phyloP scores from a whole-genome alignment of 2,797 vertebrate genomes.

The Hoplostethus mediterraneus region DNA sequence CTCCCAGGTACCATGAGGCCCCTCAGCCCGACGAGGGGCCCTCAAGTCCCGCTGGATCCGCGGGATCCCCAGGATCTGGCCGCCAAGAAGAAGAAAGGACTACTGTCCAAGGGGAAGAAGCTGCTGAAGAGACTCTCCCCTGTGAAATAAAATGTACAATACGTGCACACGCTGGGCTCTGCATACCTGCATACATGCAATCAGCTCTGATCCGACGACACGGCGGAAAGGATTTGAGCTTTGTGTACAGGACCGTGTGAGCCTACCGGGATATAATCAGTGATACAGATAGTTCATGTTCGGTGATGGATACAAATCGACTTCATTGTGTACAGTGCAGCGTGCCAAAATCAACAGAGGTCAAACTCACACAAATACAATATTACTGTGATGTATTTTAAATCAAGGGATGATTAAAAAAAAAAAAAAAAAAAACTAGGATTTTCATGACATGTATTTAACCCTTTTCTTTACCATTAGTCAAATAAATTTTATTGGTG shows the following conservation, averaged over 20 bases:
- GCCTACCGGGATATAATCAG: conserved; percentile 61
- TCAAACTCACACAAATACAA: conserved; percentile 60
- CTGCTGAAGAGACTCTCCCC: conserved; percentile 96
- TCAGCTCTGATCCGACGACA: conserved; percentile 62
- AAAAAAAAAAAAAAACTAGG: conserved; percentile 76
- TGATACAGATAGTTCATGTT: conserved; percentile 56
- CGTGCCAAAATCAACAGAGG: conserved; percentile 72
- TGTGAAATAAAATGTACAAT: conserved; percentile 78
- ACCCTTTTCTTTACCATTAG: conserved; percentile 37
- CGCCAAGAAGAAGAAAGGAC: conserved; percentile 98
- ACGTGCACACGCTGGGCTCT: conserved; percentile 56
- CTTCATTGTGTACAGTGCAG: conserved; percentile 67
- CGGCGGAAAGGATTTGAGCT: conserved; percentile 55
- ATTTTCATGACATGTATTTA: conserved; percentile 86
- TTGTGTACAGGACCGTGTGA: conserved; percentile 54
- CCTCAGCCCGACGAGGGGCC: conserved; percentile 79
- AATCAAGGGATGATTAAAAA: conserved; percentile 44
- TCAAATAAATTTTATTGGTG: conserved; percentile 29
- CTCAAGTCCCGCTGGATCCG: conserved; percentile 56
- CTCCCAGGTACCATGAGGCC: conserved; percentile 91
- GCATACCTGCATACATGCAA: conserved; percentile 72
- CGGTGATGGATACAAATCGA: conserved; percentile 55
- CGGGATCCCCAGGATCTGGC: conserved; percentile 87
- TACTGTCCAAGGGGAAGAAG: conserved; percentile 98
- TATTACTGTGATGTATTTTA: conserved; percentile 77